Conservation (phyloP, 2,797 vertebrate genomes). For the Gambelia wislizenii region DNA sequence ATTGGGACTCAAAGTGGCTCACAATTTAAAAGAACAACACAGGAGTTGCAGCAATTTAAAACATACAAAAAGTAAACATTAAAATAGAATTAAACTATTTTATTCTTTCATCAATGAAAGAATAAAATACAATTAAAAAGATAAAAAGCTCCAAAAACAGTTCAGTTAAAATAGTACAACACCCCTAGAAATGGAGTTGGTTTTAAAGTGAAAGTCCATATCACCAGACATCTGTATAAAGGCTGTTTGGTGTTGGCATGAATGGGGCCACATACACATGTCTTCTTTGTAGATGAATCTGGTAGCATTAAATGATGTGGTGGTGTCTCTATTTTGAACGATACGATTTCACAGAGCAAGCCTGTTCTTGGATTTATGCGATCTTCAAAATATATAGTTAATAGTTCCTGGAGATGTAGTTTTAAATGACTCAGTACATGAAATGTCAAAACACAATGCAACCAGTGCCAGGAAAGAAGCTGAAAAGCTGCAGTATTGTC, state of each 20-base stretch:
- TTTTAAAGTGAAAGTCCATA: not conserved
- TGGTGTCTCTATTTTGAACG: not conserved
- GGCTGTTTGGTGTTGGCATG: not conserved
- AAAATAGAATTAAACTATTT: too few relatives aligned
- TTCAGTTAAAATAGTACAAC: too few relatives aligned
- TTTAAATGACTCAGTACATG: not conserved
- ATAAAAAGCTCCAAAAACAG: too few relatives aligned
- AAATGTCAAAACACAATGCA: constrained; percentile 11
- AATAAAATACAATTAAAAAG: too few relatives aligned
- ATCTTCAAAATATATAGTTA: not conserved
- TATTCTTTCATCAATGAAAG: too few relatives aligned
- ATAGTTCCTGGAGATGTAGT: not conserved
- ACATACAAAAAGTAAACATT: too few relatives aligned
- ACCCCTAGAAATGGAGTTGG: not conserved
- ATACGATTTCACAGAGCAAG: not conserved
- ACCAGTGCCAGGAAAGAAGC: not conserved
- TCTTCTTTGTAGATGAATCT: not conserved
- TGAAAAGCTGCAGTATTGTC: not conserved
- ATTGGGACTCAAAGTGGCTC: too few relatives aligned
- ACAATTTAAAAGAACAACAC: too few relatives aligned
- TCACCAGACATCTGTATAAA: not conserved
- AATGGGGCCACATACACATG: not conserved
- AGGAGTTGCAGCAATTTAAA: too few relatives aligned
- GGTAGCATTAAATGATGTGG: not conserved
- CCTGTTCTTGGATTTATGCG: not conserved